phyloP scores from a whole-genome alignment of 2,113 vertebrate species.

The Rhabdornis inornatus region DNA sequence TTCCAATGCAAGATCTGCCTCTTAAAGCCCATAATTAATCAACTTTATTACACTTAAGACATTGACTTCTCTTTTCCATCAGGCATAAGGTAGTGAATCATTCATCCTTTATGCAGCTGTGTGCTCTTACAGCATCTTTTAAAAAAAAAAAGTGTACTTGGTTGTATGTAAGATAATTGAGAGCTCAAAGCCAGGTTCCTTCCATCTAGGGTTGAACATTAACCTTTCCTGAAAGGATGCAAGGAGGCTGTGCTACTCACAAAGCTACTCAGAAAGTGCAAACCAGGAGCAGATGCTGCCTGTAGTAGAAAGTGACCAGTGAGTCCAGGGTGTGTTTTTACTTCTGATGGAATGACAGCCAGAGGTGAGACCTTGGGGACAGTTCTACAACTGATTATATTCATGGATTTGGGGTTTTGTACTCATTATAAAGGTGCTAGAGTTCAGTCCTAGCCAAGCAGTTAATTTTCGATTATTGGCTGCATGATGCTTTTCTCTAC shows the following conservation, averaged over 20 bases:
- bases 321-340: neutral
- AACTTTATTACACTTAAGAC: slow-evolving; percentile 12
- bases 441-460: neutral
- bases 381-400: neutral
- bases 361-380: neutral
- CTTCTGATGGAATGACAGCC: neutral
- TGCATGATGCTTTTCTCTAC: neutral
- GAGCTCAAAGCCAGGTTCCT: neutral
- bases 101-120: neutral
- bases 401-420: neutral
- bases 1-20: neutral
- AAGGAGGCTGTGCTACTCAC: neutral
- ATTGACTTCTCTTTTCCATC: slow-evolving; percentile 2
- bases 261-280: neutral
- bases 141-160: neutral
- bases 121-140: neutral
- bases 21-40: neutral
- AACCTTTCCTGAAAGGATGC: neutral
- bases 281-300: neutral
- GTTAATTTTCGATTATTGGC: neutral
- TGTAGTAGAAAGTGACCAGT: neutral
- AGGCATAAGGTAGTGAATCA: neutral
- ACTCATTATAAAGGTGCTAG: neutral
- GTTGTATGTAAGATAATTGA: neutral
- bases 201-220: neutral